Evolutionary conservation across 2,888 invertebrate genomes (phyloP).

Genomic region (Xestia sexstrigata): DNA sequence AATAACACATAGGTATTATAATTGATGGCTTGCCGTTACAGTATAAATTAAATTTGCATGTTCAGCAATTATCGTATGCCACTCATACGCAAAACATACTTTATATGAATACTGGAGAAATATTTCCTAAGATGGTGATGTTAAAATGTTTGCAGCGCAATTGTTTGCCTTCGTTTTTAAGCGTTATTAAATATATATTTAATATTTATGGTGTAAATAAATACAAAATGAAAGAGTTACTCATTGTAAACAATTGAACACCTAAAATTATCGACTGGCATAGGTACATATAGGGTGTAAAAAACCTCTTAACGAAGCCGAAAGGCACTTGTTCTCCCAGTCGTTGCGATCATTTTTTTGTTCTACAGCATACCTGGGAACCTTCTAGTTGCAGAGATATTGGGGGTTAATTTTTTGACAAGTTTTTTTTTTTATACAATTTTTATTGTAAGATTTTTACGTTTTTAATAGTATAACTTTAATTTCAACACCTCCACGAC

Average conservation of each 20-base stretch:
- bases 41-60: slow-evolving; percentile 6
- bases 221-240: neutral
- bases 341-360: too few species aligned
- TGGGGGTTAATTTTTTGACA: too few species aligned
- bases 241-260: neutral
- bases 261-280: neutral
- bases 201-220: slow-evolving; percentile 1
- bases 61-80: neutral
- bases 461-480: too few species aligned
- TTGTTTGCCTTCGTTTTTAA: slow-evolving; percentile 2
- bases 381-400: too few species aligned
- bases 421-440: too few species aligned
- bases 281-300: neutral
- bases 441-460: too few species aligned
- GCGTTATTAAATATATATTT: slow-evolving; percentile 1
- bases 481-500: too few species aligned
- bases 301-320: too few species aligned
- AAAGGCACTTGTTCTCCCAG: too few species aligned
- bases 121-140: neutral
- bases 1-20: neutral
- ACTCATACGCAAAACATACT: neutral
- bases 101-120: slow-evolving; percentile 4
- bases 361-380: too few species aligned
- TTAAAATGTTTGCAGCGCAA: slow-evolving; percentile 16
- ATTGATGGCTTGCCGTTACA: neutral